Evolutionary conservation across 23 tunicate species (phyloP), one percentile per base, ranked within the genome.

Genomic region (Trididemnum miniatum): DNA sequence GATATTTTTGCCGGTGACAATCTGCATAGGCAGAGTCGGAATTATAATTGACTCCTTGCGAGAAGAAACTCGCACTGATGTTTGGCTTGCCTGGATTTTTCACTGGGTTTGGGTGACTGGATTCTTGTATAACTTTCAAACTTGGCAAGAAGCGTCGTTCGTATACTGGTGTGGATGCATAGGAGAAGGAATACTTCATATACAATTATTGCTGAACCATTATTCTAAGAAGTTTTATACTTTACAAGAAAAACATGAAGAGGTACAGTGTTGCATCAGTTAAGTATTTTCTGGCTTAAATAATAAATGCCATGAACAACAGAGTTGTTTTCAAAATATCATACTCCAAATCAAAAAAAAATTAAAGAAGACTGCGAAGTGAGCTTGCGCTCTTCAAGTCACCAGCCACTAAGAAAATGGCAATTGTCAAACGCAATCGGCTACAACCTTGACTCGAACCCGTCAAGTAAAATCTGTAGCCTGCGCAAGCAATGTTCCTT

Each of bases 161-260:
- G 91, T 92, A 25, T 92, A 92, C 77, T 77, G 60, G 20, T 31
- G 36, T 49, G 97, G 88, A 26, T 51, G 85, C 33, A 0, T 87
- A 0, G 91, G 91, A 0, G 91, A 92, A 79, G 97, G 97, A 12
- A 52, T 92, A 35, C 97, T 92, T 20, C 97, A 92, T 71, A 65
- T 92, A 37, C 97, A 92, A 59, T 63, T 92, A 59, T 66, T 92
- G 30, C 63, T 92, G 35, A 92, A 92, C 35, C 97, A 92, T 74
- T 92, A 92, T 79, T 9, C 79, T 35, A 92, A 92, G 72, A 79
- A 80, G 28, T 92, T 92, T 63, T 92, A 87, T 40, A 85, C 85
- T 20, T 71, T 69, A 79, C 33, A 71, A 44, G 92, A 87, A 29
- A 83, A 80, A 80, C 89, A 78, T 36, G 37, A 82, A 60, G 89